A percentile compares a stretch with the other conserved stretches of the same genome.
phyloP scores from a whole-genome alignment of 2,888 invertebrate species.

The Melolontha melolontha region DNA sequence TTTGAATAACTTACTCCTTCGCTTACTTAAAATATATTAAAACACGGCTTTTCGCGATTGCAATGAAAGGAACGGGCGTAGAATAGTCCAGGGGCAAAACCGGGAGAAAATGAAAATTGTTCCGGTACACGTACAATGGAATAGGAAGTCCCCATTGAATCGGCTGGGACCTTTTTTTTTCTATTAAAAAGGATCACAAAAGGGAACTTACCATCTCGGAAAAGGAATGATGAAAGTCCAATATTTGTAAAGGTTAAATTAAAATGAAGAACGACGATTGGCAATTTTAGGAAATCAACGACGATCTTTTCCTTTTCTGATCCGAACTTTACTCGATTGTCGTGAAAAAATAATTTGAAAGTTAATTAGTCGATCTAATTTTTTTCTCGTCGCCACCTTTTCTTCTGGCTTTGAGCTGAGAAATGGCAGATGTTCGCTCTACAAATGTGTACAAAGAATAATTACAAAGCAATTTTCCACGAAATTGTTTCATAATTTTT shows the following conservation, averaged over 20 bases:
- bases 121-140: constrained; percentile 9
- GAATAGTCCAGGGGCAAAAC: too few relatives aligned
- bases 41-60: too few relatives aligned
- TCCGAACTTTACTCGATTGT: not conserved
- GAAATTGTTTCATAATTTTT: too few relatives aligned
- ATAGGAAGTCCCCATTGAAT: constrained; percentile 7
- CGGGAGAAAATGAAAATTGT: constrained; percentile 7
- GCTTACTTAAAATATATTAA: too few relatives aligned
- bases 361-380: constrained; percentile 27
- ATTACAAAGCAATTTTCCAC: too few relatives aligned
- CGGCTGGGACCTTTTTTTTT: not conserved
- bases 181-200: not conserved
- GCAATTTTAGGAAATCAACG: constrained; percentile 6
- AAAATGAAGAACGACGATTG: constrained; percentile 20
- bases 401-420: too few relatives aligned
- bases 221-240: constrained; percentile 20
- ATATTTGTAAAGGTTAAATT: constrained; percentile 31
- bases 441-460: too few relatives aligned
- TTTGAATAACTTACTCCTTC: too few relatives aligned
- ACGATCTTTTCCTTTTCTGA: not conserved
- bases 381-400: not conserved
- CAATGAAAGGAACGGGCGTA: too few relatives aligned
- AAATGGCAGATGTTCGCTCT: too few relatives aligned
- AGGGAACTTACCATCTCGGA: not conserved
- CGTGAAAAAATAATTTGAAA: constrained; percentile 30